Conservation (phyloP, 2,113 vertebrate genomes). For the Ailurus styani region DNA sequence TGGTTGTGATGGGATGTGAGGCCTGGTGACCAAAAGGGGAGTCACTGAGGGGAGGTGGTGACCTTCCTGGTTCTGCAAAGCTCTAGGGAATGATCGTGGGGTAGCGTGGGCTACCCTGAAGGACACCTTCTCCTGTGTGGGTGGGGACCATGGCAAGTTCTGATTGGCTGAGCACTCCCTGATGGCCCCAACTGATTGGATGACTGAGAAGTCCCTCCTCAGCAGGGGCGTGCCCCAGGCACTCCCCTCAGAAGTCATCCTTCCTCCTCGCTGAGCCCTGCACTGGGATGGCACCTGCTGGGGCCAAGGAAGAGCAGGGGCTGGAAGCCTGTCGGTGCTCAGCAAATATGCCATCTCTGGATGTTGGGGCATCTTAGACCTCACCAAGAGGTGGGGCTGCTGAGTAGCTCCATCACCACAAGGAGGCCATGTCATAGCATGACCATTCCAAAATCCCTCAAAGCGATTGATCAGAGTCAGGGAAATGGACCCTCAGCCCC, state of each 20-base stretch:
- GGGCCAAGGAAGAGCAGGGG: rapidly evolving
- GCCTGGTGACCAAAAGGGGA: neutral
- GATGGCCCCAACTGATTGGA: neutral
- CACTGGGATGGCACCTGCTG: rapidly evolving
- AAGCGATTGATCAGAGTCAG: neutral
- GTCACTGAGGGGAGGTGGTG: neutral
- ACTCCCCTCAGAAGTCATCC: neutral
- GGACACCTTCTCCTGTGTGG: neutral
- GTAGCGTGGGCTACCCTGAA: neutral
- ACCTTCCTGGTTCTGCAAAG: neutral
- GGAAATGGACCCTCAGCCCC: neutral
- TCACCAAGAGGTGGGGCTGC: neutral
- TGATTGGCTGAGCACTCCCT: neutral
- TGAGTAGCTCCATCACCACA: neutral
- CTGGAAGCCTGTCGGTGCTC: rapidly evolving
- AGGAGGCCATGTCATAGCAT: rapidly evolving
- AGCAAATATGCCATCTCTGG: neutral
- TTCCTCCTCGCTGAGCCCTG: neutral
- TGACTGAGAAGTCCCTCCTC: neutral
- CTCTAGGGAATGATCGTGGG: neutral
- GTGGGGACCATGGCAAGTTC: rapidly evolving
- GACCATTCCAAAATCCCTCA: neutral
- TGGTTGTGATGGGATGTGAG: rapidly evolving
- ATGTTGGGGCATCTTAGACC: too few species aligned
- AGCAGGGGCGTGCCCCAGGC: rapidly evolving